These are phyloP conservation scores for Volucella zonaria DNA, from an alignment of 2,888 invertebrate genomes.

Conservation along the genomic window DNA sequence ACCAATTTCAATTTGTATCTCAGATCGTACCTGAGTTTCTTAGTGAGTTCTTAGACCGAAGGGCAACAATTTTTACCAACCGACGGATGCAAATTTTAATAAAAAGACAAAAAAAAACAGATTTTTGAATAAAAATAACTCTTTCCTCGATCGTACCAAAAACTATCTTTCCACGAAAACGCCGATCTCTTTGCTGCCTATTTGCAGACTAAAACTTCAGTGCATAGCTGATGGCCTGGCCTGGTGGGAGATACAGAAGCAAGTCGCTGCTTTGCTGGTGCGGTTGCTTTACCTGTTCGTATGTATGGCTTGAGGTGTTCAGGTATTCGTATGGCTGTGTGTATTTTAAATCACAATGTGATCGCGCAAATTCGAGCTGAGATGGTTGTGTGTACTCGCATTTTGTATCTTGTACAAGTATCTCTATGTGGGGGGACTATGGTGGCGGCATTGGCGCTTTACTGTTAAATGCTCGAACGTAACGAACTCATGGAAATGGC, in stretches of 20 bases:
- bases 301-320: not conserved
- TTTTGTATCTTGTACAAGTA: not conserved
- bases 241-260: constrained; percentile 60
- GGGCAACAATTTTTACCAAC: too few species aligned
- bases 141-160: constrained; percentile 60
- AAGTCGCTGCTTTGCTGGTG: constrained; percentile 19
- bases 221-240: constrained; percentile 66
- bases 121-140: constrained; percentile 19
- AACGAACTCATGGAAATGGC: constrained; percentile 66
- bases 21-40: not conserved
- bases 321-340: constrained; percentile 16
- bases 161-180: constrained; percentile 62
- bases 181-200: constrained; percentile 81
- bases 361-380: constrained; percentile 56
- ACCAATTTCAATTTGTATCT: too few species aligned
- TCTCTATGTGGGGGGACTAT: constrained; percentile 28
- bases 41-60: not conserved
- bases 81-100: too few species aligned
- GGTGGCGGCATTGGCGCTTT: constrained; percentile 65
- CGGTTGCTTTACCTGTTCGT: constrained; percentile 23
- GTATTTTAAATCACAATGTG: constrained; percentile 31
- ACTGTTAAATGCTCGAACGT: constrained; percentile 64
- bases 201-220: constrained; percentile 81
- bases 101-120: constrained; percentile 26
- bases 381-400: too few species aligned